Conservation (phyloP, 2,797 vertebrate genomes). For the Telmatherina bonti region DNA sequence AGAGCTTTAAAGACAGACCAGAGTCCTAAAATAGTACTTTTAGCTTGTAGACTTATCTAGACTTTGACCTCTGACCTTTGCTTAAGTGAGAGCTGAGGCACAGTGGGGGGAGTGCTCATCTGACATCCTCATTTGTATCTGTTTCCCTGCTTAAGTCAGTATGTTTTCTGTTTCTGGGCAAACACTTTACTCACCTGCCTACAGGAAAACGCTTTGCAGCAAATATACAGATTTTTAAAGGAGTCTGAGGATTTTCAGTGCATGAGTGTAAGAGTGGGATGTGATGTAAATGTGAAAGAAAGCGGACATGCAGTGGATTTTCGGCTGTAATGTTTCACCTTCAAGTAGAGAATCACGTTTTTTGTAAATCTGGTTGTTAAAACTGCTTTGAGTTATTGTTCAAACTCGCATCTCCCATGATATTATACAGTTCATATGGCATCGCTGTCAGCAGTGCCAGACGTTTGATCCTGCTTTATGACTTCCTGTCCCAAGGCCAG, state of each 20-base stretch:
- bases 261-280: not conserved
- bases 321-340: not conserved
- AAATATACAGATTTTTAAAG: not conserved
- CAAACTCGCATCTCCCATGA: slow-evolving; percentile 41
- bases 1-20: slow-evolving; percentile 30
- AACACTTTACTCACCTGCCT: not conserved
- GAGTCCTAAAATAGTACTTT: slow-evolving; percentile 33
- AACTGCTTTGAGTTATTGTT: slow-evolving; percentile 19
- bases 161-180: slow-evolving; percentile 8
- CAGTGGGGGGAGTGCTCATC: slow-evolving; percentile 3
- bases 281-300: slow-evolving; percentile 12
- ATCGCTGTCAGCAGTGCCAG: slow-evolving; percentile 37
- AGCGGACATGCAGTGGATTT: not conserved
- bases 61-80: slow-evolving; percentile 37
- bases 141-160: not conserved
- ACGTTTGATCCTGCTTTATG: slow-evolving; percentile 73
- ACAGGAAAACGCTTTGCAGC: slow-evolving; percentile 2
- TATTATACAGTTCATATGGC: slow-evolving; percentile 43
- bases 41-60: slow-evolving; percentile 17
- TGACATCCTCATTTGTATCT: not conserved
- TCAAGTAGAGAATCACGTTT: not conserved
- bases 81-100: slow-evolving; percentile 15
- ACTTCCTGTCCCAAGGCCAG: slow-evolving; percentile 71
- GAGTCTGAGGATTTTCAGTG: not conserved
- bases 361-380: slow-evolving; percentile 17